Evolutionary conservation across 2,888 invertebrate species (phyloP).

Genomic region (Spilarctia lutea): DNA sequence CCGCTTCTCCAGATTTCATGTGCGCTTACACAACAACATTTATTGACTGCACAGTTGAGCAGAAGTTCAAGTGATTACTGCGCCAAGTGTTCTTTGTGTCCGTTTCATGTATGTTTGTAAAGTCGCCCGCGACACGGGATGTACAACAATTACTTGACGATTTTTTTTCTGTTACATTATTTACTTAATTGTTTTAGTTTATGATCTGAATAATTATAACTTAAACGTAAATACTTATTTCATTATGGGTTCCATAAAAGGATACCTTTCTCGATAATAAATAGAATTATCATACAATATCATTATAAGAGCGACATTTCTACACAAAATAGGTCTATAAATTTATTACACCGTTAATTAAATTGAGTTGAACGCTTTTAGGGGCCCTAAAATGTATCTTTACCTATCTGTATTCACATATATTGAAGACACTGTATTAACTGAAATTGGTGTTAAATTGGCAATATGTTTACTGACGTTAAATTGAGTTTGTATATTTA

Average conservation of each 20-base stretch:
- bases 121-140: too few species aligned
- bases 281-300: conserved; percentile 12
- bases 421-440: background rate
- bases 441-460: background rate
- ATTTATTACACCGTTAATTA: conserved; percentile 26
- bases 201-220: background rate
- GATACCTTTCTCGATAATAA: background rate
- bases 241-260: background rate
- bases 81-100: too few species aligned
- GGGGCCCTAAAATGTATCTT: conserved; percentile 19
- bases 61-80: too few species aligned
- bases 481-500: too few species aligned
- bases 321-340: conserved; percentile 22
- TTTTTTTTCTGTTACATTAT: too few species aligned
- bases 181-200: background rate
- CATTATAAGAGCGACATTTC: conserved; percentile 7
- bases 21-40: too few species aligned
- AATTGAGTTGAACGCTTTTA: conserved; percentile 24
- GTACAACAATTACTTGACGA: too few species aligned
- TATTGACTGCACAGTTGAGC: too few species aligned
- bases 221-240: background rate
- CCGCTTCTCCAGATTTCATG: too few species aligned
- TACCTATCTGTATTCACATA: background rate
- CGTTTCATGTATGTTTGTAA: too few species aligned
- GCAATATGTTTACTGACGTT: too few species aligned